Conservation (phyloP, 1,140 invertebrate species). For the Papilio polytes region DNA sequence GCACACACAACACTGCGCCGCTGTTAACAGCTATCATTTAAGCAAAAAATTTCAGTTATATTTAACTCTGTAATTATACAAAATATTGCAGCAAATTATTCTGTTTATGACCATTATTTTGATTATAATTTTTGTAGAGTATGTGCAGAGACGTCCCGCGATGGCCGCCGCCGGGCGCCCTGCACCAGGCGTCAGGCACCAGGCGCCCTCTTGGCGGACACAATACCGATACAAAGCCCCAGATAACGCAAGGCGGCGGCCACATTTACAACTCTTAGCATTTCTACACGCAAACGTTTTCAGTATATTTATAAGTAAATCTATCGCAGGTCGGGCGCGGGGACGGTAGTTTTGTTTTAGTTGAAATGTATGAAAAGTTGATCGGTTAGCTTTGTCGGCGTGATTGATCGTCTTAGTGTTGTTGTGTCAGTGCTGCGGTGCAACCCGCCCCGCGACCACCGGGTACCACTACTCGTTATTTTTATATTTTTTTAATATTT, state of each 20-base stretch:
- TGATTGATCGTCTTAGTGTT: not conserved
- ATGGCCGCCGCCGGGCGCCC: not conserved
- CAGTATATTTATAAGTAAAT: slow-evolving; percentile 49
- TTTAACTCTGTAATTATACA: not conserved
- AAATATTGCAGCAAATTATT: not conserved
- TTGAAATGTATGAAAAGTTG: not conserved
- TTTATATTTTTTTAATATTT: slow-evolving; percentile 53
- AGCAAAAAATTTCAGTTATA: not conserved
- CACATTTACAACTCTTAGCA: slow-evolving; percentile 52
- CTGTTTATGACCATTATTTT: not conserved
- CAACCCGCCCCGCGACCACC: not conserved
- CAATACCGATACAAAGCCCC: not conserved
- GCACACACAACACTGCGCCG: slow-evolving; percentile 8
- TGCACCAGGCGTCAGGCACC: too few relatives aligned
- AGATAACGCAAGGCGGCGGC: slow-evolving; percentile 47
- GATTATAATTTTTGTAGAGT: not conserved
- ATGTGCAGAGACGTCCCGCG: not conserved
- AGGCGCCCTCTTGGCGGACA: too few relatives aligned
- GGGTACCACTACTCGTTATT: slow-evolving; percentile 48
- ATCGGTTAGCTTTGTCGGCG: not conserved
- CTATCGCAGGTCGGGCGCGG: slow-evolving; percentile 48
- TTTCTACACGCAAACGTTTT: slow-evolving; percentile 58
- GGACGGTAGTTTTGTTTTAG: slow-evolving; percentile 46
- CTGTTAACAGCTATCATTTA: not conserved
- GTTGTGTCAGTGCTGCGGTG: slow-evolving; percentile 6